phyloP scores from a whole-genome alignment of 2,113 vertebrate genomes.

The Rhynchomys soricoides region DNA sequence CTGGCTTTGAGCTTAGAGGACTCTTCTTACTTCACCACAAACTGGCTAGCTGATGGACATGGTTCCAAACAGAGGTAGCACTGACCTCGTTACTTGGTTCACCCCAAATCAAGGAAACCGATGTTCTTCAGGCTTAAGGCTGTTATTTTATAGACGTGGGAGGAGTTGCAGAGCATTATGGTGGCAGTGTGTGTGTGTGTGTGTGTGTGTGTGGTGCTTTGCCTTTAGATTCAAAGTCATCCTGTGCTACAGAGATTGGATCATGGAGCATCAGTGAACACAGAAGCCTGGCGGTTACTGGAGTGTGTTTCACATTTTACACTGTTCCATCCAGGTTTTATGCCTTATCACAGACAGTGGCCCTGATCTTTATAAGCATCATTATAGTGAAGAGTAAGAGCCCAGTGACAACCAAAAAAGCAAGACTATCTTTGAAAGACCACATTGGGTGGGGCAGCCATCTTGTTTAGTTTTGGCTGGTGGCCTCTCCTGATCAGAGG shows the following conservation, averaged over 20 bases:
- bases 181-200: background rate
- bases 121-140: background rate
- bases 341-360: constrained; percentile 71
- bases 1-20: background rate
- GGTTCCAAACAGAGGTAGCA: background rate
- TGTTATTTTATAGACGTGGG: background rate
- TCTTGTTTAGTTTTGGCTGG: constrained; percentile 65
- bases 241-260: constrained; percentile 26
- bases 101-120: background rate
- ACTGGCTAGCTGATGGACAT: background rate
- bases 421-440: constrained; percentile 85
- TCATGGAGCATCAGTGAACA: background rate
- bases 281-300: constrained; percentile 47
- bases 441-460: constrained; percentile 75
- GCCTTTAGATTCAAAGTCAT: constrained; percentile 34
- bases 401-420: constrained; percentile 44
- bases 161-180: background rate
- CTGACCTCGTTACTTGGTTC: background rate
- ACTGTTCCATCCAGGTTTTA: constrained; percentile 71
- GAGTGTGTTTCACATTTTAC: constrained; percentile 83
- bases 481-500: constrained; percentile 52
- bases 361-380: constrained; percentile 80
- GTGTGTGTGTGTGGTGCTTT: too few species aligned
- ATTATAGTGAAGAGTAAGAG: constrained; percentile 80
- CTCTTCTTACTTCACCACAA: background rate